Base-by-base conservation (phyloP, 2,797 vertebrate genomes). In the Podarcis lilfordi region DNA sequence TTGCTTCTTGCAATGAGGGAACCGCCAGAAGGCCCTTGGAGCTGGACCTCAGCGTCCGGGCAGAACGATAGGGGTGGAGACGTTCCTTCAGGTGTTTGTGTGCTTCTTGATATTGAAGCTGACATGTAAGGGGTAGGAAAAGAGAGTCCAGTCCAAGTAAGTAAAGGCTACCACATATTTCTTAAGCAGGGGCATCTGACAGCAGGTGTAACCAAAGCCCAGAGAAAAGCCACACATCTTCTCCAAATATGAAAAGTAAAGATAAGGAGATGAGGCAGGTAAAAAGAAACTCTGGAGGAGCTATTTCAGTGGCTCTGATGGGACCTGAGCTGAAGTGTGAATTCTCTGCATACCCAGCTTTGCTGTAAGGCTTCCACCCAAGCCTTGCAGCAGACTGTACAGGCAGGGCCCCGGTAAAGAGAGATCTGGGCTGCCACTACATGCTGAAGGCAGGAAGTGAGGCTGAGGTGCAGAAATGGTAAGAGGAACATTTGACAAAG, bases 171-270 rank as follows among this genome's bases (percentile, higher is more conserved):
- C 43, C 37, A 72, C 21, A 43, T 3, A 37, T 2, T 43, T 61
- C 86, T 21, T 10, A 87, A 35, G 45, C 45, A 45, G 45, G 91
- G 59, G 15, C 8, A 3, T 32, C 19, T 76, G 19, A 35, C 85
- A 91, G 74, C 85, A 90, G 74, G 10, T 71, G 71, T 92, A 29
- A 21, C 13, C 86, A 90, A 91, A 86, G 23, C 72, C 55, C 61
- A 88, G 50, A 89, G 29, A 40, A 5, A 91, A 13, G 81, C 86
- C 85, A 84, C 88, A 85, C 82, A 3, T 86, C 29, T 88, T 32
- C 43, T 89, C 23, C 43, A 68, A 13, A 27, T 78, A 2, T 37
- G 82, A 45, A 75, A 4, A 89, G 37, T 29, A 86, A 86, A 74
- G 75, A 27, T 13, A 43, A 68, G n/a, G n/a, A 23, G 71, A 59